Base-by-base conservation (phyloP, 2,797 vertebrate species). In the Hippopotamyrus pictus region DNA sequence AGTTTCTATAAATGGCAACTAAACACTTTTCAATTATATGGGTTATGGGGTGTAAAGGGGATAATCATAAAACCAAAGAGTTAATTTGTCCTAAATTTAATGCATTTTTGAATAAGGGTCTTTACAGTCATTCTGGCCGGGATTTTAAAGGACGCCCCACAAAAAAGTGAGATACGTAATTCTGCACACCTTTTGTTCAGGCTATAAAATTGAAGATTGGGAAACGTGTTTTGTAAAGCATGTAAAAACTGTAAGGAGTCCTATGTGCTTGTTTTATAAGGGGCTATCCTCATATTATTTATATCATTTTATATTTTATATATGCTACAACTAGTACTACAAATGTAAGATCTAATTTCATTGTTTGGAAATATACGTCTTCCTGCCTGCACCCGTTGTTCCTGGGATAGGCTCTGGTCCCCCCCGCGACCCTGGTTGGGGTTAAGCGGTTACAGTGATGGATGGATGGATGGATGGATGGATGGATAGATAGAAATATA, bases 1-100 rank as follows among this genome's bases (percentile, higher is more conserved):
- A 92, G 92, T 89, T 91, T 94, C 95, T 93, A 93, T 95, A 95
- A 96, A 96, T 96, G 96, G 94, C 93, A 94, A 90, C 92, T 54
- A 89, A 95, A 93, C 93, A 93, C 94, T 95, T 95, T 96, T 95
- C 94, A 96, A 95, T 96, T 96, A 95, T 90, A 93, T 92, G 94
- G 92, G 92, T 93, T 93, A 93, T 93, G 92, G 92, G 92, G 91
- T 93, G 92, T 92, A 94, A 95, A 95, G 94, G 94, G 95, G 93
- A 93, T 94, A 95, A 95, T 95, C 94, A 95, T 94, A 95, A 95
- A 96, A 95, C 95, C 94, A 95, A 92, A 93, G 91, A 93, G 94
- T 95, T 95, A 94, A 95, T 93, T 93, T 94, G 94, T 94, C 94
- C 92, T 95, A 94, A 94, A 95, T 95, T 93, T 95, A 92, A 92